Evolutionary conservation across 2,888 invertebrate species (phyloP), one percentile per base, ranked within the genome.

Genomic region (Autographa pulchrina): DNA sequence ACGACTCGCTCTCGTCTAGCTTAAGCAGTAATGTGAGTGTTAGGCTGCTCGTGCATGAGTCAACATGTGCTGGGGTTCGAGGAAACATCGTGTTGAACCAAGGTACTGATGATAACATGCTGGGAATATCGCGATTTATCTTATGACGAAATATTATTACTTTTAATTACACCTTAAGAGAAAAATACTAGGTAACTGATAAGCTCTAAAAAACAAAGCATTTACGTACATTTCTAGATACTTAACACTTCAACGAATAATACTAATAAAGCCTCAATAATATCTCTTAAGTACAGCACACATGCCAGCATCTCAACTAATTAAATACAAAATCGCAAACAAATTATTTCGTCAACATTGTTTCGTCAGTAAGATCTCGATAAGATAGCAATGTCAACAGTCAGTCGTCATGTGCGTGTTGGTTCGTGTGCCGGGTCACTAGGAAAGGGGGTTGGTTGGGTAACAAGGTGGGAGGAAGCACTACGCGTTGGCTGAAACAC

Each of bases 391-490:
- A 65, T 60, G 59, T 67, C 75, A 69, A 71, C 71, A 64, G 52
- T 35, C 66, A 62, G 72, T 66, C 52, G 65, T 60, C 31, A 60
- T 31, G 71, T 62, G 74, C 63, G 59, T 70, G 69, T 65, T 60
- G 70, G 65, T 52, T 62, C 72, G 80, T 84, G 76, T 83, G 69
- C 61, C 31, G 31, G 43, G 69, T 64, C 81, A 70, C 79, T 76
- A 81, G 41, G 74, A 70, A 83, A 82, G 83, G 70, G 84, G 80
- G 84, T 85, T 80, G 77, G 75, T 77, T 84, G 84, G 80, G 77
- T 78, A 71, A 69, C 68, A 66, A 71, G 77, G 88, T 83, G 90
- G 91, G 90, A 85, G 90, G 91, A 91, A 91, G 89, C 90, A 82
- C 85, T 89, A 89, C 80, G 76, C 74, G 72, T 73, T 63, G 43